Conservation (phyloP, 2,888 invertebrate genomes). For the Nomada lathburiana region DNA sequence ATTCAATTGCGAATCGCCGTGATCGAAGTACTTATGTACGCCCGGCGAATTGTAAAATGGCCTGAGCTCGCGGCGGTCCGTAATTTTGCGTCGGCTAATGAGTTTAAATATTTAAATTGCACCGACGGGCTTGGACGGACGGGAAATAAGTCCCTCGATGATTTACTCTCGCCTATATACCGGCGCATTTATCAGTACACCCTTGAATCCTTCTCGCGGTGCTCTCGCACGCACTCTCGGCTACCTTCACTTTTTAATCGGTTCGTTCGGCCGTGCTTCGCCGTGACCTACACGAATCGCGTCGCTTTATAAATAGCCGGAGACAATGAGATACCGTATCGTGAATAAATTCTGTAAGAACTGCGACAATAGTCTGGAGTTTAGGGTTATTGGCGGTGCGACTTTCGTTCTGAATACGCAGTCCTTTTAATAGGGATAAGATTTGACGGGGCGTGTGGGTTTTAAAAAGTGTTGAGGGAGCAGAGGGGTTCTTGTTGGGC, state of each 20-base stretch:
- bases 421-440: neutral
- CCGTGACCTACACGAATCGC: constrained; percentile 37
- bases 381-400: neutral
- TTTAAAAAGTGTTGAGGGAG: too few species aligned
- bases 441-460: neutral
- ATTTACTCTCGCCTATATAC: constrained; percentile 54
- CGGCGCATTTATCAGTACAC: constrained; percentile 54
- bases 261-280: constrained; percentile 46
- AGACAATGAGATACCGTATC: constrained; percentile 48
- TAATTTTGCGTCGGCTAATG: constrained; percentile 45
- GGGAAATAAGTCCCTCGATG: constrained; percentile 34
- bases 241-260: constrained; percentile 60
- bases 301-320: constrained; percentile 52
- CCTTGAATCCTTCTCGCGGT: constrained; percentile 31
- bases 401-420: neutral
- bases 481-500: too few species aligned
- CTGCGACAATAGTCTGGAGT: constrained; percentile 33
- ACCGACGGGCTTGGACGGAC: constrained; percentile 14
- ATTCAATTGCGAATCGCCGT: constrained; percentile 46
- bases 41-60: constrained; percentile 6
- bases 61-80: constrained; percentile 17
- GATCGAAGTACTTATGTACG: constrained; percentile 30
- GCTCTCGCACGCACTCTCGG: constrained; percentile 13
- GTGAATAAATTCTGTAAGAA: constrained; percentile 34
- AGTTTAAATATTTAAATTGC: constrained; percentile 58